These are phyloP conservation scores for Amphiprion percula DNA, from an alignment of 2,113 vertebrate species.

Conservation along the genomic window DNA sequence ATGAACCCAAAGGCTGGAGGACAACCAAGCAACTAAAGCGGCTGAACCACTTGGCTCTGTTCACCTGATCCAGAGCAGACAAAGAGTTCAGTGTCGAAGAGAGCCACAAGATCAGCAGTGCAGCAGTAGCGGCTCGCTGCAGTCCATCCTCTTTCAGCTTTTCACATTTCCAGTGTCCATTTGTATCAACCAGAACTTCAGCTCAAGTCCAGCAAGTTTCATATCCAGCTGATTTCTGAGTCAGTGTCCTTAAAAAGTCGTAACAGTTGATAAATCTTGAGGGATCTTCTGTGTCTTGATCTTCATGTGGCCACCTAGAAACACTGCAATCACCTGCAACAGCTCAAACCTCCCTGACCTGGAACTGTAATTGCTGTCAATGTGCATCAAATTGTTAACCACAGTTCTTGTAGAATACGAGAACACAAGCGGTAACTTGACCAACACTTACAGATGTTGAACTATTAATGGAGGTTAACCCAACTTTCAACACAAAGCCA, in stretches of 20 bases:
- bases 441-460: background rate
- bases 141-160: slow-evolving; percentile 67
- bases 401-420: background rate
- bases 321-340: slow-evolving; percentile 81
- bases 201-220: slow-evolving; percentile 77
- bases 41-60: slow-evolving; percentile 66
- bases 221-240: slow-evolving; percentile 75
- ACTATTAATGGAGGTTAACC: slow-evolving; percentile 42
- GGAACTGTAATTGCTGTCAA: slow-evolving; percentile 78
- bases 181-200: slow-evolving; percentile 68
- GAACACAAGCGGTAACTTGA: background rate
- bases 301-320: slow-evolving; percentile 81
- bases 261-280: slow-evolving; percentile 57
- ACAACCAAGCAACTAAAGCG: slow-evolving; percentile 66
- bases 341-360: slow-evolving; percentile 71
- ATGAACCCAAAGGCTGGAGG: slow-evolving; percentile 75
- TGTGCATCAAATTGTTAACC: slow-evolving; percentile 70
- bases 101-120: slow-evolving; percentile 73
- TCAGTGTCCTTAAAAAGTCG: slow-evolving; percentile 71
- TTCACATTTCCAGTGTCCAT: slow-evolving; percentile 74
- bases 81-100: slow-evolving; percentile 72
- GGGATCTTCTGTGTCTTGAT: slow-evolving; percentile 76
- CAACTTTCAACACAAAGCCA: slow-evolving; percentile 77
- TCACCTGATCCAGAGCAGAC: slow-evolving; percentile 82
- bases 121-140: slow-evolving; percentile 27